Conservation (phyloP, 2,113 vertebrate genomes). For the Nannospalax galili region DNA sequence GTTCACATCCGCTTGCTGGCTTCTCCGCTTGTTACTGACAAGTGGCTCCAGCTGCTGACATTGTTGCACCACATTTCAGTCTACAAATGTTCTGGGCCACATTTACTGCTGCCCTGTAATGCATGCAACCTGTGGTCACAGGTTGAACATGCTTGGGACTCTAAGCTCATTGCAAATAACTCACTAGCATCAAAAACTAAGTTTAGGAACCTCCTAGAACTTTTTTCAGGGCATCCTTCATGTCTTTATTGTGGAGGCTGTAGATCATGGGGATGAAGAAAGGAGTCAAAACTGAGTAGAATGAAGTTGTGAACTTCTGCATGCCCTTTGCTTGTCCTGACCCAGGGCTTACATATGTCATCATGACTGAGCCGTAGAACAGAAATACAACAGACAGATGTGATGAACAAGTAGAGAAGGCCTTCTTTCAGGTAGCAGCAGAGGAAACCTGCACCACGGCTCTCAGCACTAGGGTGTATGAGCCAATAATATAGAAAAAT, state of each 20-base stretch:
- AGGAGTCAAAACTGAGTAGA: constrained; percentile 79
- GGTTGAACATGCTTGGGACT: not conserved
- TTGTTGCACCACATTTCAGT: not conserved
- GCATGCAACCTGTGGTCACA: not conserved
- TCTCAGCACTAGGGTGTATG: constrained; percentile 71
- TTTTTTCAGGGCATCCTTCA: constrained; percentile 76
- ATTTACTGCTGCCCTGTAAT: not conserved
- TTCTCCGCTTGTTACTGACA: not conserved
- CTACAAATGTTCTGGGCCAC: not conserved
- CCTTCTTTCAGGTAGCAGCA: constrained; percentile 61
- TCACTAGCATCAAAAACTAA: not conserved
- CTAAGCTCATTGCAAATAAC: not conserved
- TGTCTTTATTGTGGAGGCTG: constrained; percentile 78
- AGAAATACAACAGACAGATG: constrained; percentile 74
- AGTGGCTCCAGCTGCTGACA: not conserved
- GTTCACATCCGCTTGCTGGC: not conserved
- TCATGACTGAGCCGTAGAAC: constrained; percentile 79
- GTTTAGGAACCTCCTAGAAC: constrained; percentile 57
- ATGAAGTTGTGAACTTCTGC: constrained; percentile 78
- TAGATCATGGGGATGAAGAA: constrained; percentile 80
- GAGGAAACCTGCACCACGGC: constrained; percentile 71
- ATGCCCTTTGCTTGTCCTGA: constrained; percentile 70
- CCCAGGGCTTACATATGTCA: constrained; percentile 77
- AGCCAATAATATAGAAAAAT: constrained; percentile 75
- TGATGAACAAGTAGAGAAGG: constrained; percentile 79